A percentile compares a stretch with the other conserved stretches of the same genome.
phyloP scores from a whole-genome alignment of 2,113 vertebrate genomes.

The Myotis yumanensis region DNA sequence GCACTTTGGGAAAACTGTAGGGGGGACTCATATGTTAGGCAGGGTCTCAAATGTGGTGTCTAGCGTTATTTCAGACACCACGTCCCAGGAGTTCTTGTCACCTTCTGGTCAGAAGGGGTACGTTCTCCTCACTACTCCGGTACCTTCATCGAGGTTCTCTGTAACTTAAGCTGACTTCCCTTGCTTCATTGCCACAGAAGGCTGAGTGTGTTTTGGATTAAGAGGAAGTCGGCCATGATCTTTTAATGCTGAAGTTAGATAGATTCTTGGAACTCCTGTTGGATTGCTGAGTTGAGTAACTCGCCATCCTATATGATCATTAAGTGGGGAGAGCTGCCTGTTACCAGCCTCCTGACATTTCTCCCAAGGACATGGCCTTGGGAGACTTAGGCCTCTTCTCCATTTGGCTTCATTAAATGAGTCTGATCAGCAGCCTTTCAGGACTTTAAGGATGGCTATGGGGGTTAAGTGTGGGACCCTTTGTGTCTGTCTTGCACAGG shows the following conservation, averaged over 20 bases:
- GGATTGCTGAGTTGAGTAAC: slow-evolving; percentile 44
- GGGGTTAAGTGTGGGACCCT: not conserved
- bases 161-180: not conserved
- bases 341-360: slow-evolving; percentile 29
- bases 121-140: not conserved
- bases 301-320: slow-evolving; percentile 22
- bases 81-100: not conserved
- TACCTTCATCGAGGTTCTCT: not conserved
- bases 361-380: slow-evolving; percentile 26
- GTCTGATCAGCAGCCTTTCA: slow-evolving; percentile 1
- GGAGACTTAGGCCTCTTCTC: not conserved
- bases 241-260: slow-evolving; percentile 46
- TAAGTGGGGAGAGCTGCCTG: not conserved
- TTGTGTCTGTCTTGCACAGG: slow-evolving; percentile 18
- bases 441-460: not conserved
- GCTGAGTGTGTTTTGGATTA: slow-evolving; percentile 8
- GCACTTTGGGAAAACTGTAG: not conserved
- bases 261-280: slow-evolving; percentile 24
- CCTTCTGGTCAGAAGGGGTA: not conserved
- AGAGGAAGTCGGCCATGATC: slow-evolving; percentile 39
- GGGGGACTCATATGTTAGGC: not conserved
- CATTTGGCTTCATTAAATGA: slow-evolving; percentile 23
- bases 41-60: not conserved
- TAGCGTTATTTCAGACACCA: not conserved
- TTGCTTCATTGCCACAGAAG: slow-evolving; percentile 16